Conservation (phyloP, 2,113 vertebrate species). For the Mystacornis crossleyi region DNA sequence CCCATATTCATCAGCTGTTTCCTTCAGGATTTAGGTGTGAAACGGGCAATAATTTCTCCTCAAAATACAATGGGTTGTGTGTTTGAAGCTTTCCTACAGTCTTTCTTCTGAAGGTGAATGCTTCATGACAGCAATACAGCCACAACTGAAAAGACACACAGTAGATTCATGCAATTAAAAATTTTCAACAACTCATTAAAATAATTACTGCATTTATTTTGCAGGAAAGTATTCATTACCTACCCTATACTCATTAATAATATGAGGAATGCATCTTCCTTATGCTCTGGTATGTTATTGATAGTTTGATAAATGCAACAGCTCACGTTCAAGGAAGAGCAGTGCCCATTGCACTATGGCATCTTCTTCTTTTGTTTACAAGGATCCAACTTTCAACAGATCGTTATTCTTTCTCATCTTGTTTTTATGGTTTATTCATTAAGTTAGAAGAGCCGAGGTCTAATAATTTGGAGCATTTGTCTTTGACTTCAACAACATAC, state of each 20-base stretch:
- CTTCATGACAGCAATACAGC: not conserved
- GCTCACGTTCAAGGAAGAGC: not conserved
- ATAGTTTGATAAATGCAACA: not conserved
- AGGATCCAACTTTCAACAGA: not conserved
- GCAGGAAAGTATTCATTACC: not conserved
- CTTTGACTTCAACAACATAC: not conserved
- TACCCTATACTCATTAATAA: not conserved
- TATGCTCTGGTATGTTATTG: not conserved
- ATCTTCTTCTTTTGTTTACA: not conserved
- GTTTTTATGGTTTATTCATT: not conserved
- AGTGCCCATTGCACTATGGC: not conserved
- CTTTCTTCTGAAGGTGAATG: not conserved
- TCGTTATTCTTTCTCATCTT: not conserved
- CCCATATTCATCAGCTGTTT: not conserved
- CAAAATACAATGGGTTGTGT: not conserved
- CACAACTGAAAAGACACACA: not conserved
- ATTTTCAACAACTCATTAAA: not conserved
- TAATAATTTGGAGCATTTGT: conserved; percentile 6
- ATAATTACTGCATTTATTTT: not conserved
- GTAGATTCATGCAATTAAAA: not conserved
- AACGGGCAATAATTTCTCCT: not conserved
- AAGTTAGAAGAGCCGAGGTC: not conserved
- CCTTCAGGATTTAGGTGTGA: not conserved
- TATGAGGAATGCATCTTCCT: not conserved
- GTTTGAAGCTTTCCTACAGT: not conserved